Evolutionary conservation across 1,140 invertebrate genomes (phyloP).

Genomic region (Hetaerina americana): DNA sequence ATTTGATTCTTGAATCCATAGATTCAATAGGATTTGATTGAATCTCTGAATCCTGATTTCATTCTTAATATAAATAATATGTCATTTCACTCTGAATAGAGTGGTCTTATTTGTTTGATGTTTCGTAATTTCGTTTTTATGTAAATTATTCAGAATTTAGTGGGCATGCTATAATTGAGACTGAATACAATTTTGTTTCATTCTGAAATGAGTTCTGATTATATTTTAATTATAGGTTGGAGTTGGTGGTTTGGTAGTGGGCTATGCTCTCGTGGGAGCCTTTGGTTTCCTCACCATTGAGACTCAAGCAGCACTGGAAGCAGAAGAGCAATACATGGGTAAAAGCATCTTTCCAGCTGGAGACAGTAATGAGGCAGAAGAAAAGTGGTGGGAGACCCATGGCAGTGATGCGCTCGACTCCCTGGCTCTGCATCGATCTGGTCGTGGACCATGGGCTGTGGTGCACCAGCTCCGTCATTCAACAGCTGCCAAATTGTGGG

Average conservation of each 20-base stretch:
- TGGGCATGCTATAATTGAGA: too few species aligned
- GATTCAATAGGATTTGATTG: too few species aligned
- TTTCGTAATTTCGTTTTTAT: too few species aligned
- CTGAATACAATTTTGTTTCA: too few species aligned
- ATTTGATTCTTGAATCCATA: too few species aligned
- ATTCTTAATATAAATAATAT: too few species aligned
- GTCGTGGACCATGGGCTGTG: slow-evolving; percentile 1
- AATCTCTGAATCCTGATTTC: too few species aligned
- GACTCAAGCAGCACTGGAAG: slow-evolving; percentile 32
- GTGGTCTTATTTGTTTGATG: too few species aligned
- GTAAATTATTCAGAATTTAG: too few species aligned
- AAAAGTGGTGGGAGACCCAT: background rate
- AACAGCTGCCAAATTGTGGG: slow-evolving; percentile 55
- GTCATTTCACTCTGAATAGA: too few species aligned
- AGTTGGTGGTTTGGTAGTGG: slow-evolving; percentile 83
- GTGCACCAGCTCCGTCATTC: slow-evolving; percentile 28
- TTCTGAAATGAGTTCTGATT: too few species aligned
- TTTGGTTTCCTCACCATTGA: slow-evolving; percentile 83
- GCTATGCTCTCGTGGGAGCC: slow-evolving; percentile 89
- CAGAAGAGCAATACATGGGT: background rate
- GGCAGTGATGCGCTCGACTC: background rate
- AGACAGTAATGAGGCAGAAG: background rate
- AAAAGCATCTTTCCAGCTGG: background rate
- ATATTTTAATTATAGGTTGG: slow-evolving; percentile 44
- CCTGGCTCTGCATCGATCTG: background rate